phyloP scores from a whole-genome alignment of 2,888 invertebrate genomes.

The Stenchaetothrips biformis region DNA sequence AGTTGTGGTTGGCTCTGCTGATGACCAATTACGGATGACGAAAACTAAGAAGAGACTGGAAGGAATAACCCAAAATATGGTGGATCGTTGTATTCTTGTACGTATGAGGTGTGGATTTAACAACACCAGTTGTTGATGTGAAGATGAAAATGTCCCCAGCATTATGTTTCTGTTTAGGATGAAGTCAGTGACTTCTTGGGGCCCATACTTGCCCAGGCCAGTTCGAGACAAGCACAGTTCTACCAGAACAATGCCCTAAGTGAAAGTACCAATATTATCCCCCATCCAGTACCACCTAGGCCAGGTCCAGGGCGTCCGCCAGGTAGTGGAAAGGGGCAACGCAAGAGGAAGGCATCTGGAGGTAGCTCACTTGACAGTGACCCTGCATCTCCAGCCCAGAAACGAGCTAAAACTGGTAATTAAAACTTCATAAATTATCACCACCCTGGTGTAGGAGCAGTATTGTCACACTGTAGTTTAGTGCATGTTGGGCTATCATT shows the following conservation, averaged over 20 bases:
- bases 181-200: slow-evolving; percentile 12
- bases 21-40: slow-evolving; percentile 66
- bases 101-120: slow-evolving; percentile 36
- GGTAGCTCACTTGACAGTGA: background rate
- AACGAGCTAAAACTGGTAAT: background rate
- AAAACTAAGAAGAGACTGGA: slow-evolving; percentile 66
- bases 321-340: background rate
- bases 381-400: background rate
- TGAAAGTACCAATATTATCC: background rate
- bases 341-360: background rate
- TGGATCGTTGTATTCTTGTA: slow-evolving; percentile 70
- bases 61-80: slow-evolving; percentile 72
- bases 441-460: too few species aligned
- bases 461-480: background rate
- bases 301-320: background rate
- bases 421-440: background rate
- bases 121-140: too few species aligned
- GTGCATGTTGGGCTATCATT: background rate
- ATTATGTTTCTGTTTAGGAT: background rate
- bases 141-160: too few species aligned
- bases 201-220: background rate
- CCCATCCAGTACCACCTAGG: background rate
- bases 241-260: background rate
- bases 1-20: slow-evolving; percentile 73
- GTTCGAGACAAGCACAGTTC: background rate